Percentiles rank a stretch among this genome's conserved stretches.
These are phyloP conservation scores for Apamea sordens DNA, from an alignment of 2,888 invertebrate genomes.

Conservation along the genomic window DNA sequence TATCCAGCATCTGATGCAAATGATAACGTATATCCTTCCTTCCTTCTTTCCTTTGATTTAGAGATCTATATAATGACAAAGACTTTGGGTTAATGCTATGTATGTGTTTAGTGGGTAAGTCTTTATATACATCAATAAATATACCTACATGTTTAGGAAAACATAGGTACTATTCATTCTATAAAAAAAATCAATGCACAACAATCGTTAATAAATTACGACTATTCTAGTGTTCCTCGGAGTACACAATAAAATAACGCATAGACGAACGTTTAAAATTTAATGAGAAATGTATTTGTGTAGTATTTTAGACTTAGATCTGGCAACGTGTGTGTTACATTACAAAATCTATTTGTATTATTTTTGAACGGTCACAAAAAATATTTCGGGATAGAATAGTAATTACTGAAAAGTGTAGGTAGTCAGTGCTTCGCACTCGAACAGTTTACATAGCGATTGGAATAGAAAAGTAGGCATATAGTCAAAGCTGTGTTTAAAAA, in stretches of 20 bases:
- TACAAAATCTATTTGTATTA: slow-evolving; percentile 26
- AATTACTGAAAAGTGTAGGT: slow-evolving; percentile 12
- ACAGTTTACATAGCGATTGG: background rate
- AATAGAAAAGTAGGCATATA: background rate
- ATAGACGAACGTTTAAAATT: slow-evolving; percentile 7
- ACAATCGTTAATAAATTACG: slow-evolving; percentile 6
- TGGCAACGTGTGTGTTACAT: slow-evolving; percentile 34
- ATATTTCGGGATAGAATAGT: slow-evolving; percentile 8
- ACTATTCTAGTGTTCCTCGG: slow-evolving; percentile 2
- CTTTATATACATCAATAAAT: too few relatives aligned
- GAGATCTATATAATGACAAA: too few relatives aligned
- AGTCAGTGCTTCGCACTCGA: slow-evolving; percentile 10
- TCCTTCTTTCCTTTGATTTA: too few relatives aligned
- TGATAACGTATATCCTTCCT: too few relatives aligned
- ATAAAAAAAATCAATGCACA: background rate
- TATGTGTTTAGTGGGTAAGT: too few relatives aligned
- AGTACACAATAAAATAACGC: background rate
- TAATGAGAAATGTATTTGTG: slow-evolving; percentile 41
- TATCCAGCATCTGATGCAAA: too few relatives aligned
- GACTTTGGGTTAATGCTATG: too few relatives aligned
- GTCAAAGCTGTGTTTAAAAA: background rate
- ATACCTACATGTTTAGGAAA: too few relatives aligned
- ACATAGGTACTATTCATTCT: too few relatives aligned
- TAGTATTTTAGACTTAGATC: slow-evolving; percentile 35
- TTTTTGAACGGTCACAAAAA: slow-evolving; percentile 37